These are phyloP conservation scores for Oscheius sp. DNA, from an alignment of 2,888 invertebrate species.

Conservation along the genomic window DNA sequence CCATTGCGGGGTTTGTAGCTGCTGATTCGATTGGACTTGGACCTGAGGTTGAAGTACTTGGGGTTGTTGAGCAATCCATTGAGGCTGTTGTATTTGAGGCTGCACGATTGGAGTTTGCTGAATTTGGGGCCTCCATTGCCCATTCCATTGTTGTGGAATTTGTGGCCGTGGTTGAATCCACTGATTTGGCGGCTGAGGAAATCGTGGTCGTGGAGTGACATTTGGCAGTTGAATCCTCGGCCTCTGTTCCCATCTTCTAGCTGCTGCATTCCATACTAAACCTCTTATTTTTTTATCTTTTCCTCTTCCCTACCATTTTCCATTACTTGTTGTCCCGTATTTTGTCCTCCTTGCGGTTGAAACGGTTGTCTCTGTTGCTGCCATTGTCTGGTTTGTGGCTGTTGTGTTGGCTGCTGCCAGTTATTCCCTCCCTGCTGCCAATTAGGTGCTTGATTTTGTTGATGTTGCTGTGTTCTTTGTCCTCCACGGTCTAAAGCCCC, in stretches of 20 bases:
- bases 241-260: conserved; percentile 9
- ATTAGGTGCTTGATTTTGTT: background rate
- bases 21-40: background rate
- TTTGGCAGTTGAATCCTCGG: background rate
- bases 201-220: background rate
- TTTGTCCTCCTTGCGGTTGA: background rate
- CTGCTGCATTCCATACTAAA: conserved; percentile 10
- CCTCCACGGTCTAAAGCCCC: background rate
- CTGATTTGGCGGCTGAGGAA: background rate
- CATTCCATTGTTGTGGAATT: background rate
- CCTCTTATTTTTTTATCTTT: background rate
- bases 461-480: background rate
- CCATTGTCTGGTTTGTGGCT: background rate
- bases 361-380: background rate
- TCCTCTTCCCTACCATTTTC: background rate
- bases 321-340: background rate
- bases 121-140: conserved; percentile 3
- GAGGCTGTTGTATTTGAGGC: conserved; percentile 5
- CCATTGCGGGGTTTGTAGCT: background rate
- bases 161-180: conserved; percentile 7
- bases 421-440: background rate
- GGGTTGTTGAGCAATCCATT: background rate
- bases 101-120: background rate
- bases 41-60: background rate
- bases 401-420: conserved; percentile 14